Evolutionary conservation across 2,797 vertebrate species (phyloP), one percentile per base, ranked within the genome.

Genomic region (Malurus splendens): DNA sequence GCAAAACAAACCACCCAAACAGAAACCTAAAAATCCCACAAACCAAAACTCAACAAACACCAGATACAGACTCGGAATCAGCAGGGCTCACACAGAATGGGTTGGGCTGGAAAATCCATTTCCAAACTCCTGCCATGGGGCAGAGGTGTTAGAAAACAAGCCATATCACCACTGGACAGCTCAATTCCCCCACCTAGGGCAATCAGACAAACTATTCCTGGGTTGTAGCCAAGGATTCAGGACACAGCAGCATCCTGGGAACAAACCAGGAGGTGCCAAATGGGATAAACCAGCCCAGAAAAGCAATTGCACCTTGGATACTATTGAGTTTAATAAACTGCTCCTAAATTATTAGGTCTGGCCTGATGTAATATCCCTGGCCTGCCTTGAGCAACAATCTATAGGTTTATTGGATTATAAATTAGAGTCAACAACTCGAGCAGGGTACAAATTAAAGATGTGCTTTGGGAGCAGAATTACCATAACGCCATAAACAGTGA

Each of bases 301-400:
- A 83, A 65, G 61, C 82, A 74, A 80, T 17, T 66, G 41, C 42
- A 50, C 50, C 9, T 7, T 13, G 47, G 78, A 80, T 39, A 47
- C 1, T 68, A 14, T 3, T 47, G 59, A 77, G 68, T 61, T 77
- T 74, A 50, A 61, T 65, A 82, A 92, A 91, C 47, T 57, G 47
- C 68, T 80, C n/a, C 47, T 77, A 66, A 93, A 87, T 80, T 64
- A 74, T 90, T 51, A 89, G 47, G 13, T 65, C 76, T 93, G 66
- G 87, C 47, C 55, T 68, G 42, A 60, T 75, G 27, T 3, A 77
- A 74, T 30, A 70, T 22, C 50, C 39, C n/a, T 54, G 67, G 67
- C 39, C 72, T 87, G 82, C 85, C 70, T 20, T 71, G 20, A 87
- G 74, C 86, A 87, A 45, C 59, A 56, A 78, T 42, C 72, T 36